These are phyloP conservation scores for Tetragnatha montana DNA, from an alignment of 2,888 invertebrate genomes.

Conservation along the genomic window DNA sequence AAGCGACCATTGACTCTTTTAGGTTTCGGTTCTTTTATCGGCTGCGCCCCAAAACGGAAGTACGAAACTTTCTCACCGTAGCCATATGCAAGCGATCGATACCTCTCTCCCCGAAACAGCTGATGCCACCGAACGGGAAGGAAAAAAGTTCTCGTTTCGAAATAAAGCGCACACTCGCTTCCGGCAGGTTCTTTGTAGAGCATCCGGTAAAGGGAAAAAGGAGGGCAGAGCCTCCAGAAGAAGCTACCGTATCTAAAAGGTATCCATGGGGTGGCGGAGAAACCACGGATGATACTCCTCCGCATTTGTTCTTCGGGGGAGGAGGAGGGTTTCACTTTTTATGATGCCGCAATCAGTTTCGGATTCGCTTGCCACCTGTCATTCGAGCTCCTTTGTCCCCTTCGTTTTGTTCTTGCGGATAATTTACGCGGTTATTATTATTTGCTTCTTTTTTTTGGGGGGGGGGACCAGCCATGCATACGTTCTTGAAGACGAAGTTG, in stretches of 20 bases:
- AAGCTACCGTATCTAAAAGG: slow-evolving; percentile 15
- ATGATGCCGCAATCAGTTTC: slow-evolving; percentile 17
- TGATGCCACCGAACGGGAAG: slow-evolving; percentile 44
- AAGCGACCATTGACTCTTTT: slow-evolving; percentile 8
- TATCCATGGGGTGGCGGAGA: neutral
- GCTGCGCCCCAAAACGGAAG: slow-evolving; percentile 57
- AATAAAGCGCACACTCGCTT: slow-evolving; percentile 54
- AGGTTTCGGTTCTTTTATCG: slow-evolving; percentile 4
- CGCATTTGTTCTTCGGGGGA: slow-evolving; percentile 2
- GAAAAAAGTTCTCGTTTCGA: slow-evolving; percentile 33
- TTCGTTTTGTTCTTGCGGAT: slow-evolving; percentile 2
- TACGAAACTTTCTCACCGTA: slow-evolving; percentile 57
- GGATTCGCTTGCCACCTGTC: slow-evolving; percentile 47
- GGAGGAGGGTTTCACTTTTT: neutral
- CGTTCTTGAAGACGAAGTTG: neutral
- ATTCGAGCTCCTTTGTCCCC: neutral
- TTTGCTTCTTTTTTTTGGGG: neutral
- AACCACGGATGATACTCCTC: slow-evolving; percentile 26
- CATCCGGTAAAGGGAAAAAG: slow-evolving; percentile 51
- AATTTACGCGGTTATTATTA: neutral
- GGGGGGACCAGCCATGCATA: neutral
- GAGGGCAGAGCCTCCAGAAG: slow-evolving; percentile 1
- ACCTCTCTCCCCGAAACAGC: slow-evolving; percentile 55
- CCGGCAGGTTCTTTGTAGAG: slow-evolving; percentile 61
- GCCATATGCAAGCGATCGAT: slow-evolving; percentile 61